A percentile compares a stretch with the other conserved stretches of the same genome.
Conservation (phyloP, 2,888 invertebrate genomes). For the Elysia crispata region DNA sequence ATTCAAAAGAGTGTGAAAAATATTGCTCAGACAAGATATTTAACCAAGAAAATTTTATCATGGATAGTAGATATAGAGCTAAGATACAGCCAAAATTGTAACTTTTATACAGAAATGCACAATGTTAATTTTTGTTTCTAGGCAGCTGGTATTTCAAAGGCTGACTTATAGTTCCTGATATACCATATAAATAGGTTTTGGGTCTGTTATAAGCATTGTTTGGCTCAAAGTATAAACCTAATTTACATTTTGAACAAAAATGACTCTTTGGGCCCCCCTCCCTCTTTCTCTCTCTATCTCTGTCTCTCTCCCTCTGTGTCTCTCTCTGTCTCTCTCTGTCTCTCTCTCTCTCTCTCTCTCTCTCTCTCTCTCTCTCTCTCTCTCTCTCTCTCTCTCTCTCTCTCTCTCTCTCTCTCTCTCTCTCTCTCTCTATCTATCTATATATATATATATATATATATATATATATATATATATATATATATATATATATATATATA, state of each 20-base stretch:
- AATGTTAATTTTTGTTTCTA: too few species aligned
- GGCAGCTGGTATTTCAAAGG: too few species aligned
- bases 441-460: too few species aligned
- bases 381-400: conserved; percentile 2
- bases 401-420: conserved; percentile 4
- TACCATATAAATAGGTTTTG: too few species aligned
- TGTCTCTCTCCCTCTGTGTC: neutral
- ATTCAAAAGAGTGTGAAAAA: too few species aligned
- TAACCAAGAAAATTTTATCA: neutral
- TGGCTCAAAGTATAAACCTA: neutral
- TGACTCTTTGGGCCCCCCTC: neutral
- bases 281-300: neutral
- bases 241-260: neutral
- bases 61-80: neutral
- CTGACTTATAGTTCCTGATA: too few species aligned
- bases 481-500: too few species aligned
- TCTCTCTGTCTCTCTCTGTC: neutral
- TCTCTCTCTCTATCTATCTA: neutral
- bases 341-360: neutral
- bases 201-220: neutral
- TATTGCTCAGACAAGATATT: too few species aligned
- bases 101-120: too few species aligned
- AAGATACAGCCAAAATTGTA: too few species aligned
- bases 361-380: neutral
- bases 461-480: too few species aligned